phyloP scores from a whole-genome alignment of 1,140 invertebrate genomes.

The Drosophila oshimai region DNA sequence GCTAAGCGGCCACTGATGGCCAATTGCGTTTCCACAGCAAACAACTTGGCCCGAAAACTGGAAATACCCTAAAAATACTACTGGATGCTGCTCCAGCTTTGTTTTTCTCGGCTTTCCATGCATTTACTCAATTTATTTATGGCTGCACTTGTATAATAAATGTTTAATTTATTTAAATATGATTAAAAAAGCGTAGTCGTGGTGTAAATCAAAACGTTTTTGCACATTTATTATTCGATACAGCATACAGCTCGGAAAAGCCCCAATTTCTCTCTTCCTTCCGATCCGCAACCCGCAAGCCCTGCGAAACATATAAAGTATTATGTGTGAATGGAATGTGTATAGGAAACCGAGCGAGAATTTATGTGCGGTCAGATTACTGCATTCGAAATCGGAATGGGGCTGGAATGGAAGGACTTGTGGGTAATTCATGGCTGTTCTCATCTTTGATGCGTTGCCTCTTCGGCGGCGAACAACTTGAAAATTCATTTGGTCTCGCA shows the following conservation, averaged over 20 bases:
- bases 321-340: constrained; percentile 60
- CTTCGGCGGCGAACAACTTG: constrained; percentile 17
- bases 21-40: constrained; percentile 24
- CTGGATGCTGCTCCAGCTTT: constrained; percentile 1
- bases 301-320: constrained; percentile 14
- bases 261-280: neutral
- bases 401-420: neutral
- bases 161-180: constrained; percentile 79
- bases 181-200: constrained; percentile 59
- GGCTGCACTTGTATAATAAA: constrained; percentile 66
- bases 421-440: constrained; percentile 55
- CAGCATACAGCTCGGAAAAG: neutral
- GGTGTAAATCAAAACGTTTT: constrained; percentile 71
- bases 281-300: too few species aligned
- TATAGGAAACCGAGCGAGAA: constrained; percentile 39
- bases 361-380: constrained; percentile 78
- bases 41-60: neutral
- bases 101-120: constrained; percentile 15
- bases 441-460: constrained; percentile 26
- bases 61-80: too few species aligned
- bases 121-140: constrained; percentile 74
- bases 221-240: constrained; percentile 60
- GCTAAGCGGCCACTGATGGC: constrained; percentile 27
- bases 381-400: constrained; percentile 34
- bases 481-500: constrained; percentile 34